These are phyloP conservation scores for Chrysopilus asiliformis DNA, from an alignment of 2,888 invertebrate genomes.

Conservation along the genomic window DNA sequence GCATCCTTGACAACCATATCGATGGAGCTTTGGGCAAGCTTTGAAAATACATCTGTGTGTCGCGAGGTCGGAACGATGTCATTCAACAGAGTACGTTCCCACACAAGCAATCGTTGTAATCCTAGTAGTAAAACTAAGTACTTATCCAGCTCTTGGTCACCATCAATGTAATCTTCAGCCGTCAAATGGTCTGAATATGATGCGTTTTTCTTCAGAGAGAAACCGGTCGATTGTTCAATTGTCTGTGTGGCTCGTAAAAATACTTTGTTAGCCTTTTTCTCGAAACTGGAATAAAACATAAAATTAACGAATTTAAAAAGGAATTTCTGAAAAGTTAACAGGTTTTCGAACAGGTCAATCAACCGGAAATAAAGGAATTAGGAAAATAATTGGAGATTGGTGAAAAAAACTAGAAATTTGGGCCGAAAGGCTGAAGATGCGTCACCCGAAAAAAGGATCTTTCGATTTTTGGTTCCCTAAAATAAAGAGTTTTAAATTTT, in stretches of 20 bases:
- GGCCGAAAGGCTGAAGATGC: no score
- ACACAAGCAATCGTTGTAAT: conserved; percentile 71
- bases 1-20: conserved; percentile 75
- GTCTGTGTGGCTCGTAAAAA: conserved; percentile 73
- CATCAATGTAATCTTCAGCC: conserved; percentile 37
- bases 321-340: background rate
- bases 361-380: no score
- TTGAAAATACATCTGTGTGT: conserved; percentile 70
- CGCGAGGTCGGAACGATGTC: conserved; percentile 72
- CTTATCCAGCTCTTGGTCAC: conserved; percentile 71
- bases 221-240: conserved; percentile 65
- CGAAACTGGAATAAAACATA: conserved; percentile 40
- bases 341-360: no score
- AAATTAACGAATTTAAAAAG: background rate
- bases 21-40: conserved; percentile 71
- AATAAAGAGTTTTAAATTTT: no score
- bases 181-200: conserved; percentile 32
- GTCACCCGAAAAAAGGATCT: no score
- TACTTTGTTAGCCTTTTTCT: conserved; percentile 71
- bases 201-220: conserved; percentile 47
- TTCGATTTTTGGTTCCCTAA: no score
- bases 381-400: no score
- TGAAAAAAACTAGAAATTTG: no score
- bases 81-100: conserved; percentile 69
- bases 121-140: conserved; percentile 72